Conservation (phyloP, 2,113 vertebrate species). For the Puntigrus tetrazona region DNA sequence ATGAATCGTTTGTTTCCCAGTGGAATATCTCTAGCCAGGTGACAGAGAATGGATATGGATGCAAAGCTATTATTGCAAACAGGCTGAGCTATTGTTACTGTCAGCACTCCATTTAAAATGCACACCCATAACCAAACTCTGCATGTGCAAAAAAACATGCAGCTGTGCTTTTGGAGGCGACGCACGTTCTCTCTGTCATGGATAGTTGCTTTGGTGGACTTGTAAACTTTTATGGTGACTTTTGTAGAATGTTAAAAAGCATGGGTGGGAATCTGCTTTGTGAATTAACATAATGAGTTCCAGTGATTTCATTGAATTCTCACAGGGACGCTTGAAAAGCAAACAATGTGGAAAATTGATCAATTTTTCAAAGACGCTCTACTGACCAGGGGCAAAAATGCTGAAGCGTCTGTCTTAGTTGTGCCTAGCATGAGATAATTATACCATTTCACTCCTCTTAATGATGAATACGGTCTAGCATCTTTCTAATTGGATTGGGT, state of each 20-base stretch:
- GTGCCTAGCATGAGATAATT: conserved; percentile 32
- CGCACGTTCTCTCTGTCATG: neutral
- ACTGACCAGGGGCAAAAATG: neutral
- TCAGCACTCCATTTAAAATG: conserved; percentile 28
- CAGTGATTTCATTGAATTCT: conserved; percentile 37
- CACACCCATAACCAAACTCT: conserved; percentile 29
- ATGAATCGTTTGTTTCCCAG: conserved; percentile 23
- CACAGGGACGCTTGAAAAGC: neutral
- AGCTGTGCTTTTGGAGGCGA: neutral
- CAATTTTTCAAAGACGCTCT: neutral
- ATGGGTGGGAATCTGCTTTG: neutral
- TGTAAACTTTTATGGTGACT: conserved; percentile 16
- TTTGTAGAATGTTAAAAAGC: conserved; percentile 8
- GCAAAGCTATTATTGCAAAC: conserved; percentile 37
- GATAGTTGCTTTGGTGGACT: conserved; percentile 16
- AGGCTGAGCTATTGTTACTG: conserved; percentile 23
- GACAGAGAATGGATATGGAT: conserved; percentile 20
- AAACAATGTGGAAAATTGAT: conserved; percentile 21
- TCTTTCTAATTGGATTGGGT: neutral
- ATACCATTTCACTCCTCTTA: conserved; percentile 28
- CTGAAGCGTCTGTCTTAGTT: neutral
- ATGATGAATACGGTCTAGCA: conserved; percentile 33
- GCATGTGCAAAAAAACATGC: neutral
- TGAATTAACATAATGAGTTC: conserved; percentile 10
- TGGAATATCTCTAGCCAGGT: conserved; percentile 17